A percentile compares a stretch with the other conserved stretches of the same genome.
These are phyloP conservation scores for Eretmocerus hayati DNA, from an alignment of 2,888 invertebrate genomes.

Conservation along the genomic window DNA sequence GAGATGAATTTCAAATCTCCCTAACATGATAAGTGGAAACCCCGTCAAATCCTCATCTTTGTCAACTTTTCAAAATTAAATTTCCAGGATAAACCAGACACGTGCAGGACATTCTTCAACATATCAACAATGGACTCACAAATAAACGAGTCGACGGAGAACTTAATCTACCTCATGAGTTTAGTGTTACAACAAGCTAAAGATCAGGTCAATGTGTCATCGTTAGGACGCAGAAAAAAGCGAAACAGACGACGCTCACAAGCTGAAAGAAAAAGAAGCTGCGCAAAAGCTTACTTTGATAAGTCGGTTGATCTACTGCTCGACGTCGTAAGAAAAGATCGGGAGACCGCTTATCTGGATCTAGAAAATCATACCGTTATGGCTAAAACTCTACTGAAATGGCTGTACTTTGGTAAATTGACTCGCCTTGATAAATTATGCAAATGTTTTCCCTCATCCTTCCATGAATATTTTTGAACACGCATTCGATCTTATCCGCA, in stretches of 20 bases:
- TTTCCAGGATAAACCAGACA: constrained; percentile 25
- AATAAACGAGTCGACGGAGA: constrained; percentile 50
- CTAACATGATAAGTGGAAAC: too few relatives aligned
- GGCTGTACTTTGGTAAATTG: constrained; percentile 52
- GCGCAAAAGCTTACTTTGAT: constrained; percentile 46
- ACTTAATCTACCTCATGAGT: constrained; percentile 57
- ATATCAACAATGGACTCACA: constrained; percentile 26
- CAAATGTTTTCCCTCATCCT: too few relatives aligned
- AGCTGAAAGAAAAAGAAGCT: constrained; percentile 24
- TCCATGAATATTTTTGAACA: too few relatives aligned
- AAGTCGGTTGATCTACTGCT: constrained; percentile 54
- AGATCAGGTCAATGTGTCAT: constrained; percentile 43
- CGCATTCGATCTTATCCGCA: too few relatives aligned
- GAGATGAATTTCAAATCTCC: too few relatives aligned
- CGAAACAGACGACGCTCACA: constrained; percentile 14
- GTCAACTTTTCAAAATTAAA: too few relatives aligned
- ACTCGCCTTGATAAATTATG: too few relatives aligned
- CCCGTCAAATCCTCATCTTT: too few relatives aligned
- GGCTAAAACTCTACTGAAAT: constrained; percentile 56
- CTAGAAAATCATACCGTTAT: constrained; percentile 47
- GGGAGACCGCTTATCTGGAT: constrained; percentile 50
- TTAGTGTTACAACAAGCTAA: constrained; percentile 60
- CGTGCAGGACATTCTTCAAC: constrained; percentile 26
- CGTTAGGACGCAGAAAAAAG: constrained; percentile 7
- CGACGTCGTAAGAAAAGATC: constrained; percentile 55